Percentiles rank a stretch among this genome's conserved stretches.
Conservation (phyloP, 2,797 vertebrate genomes). For the Pseudopleuronectes americanus region DNA sequence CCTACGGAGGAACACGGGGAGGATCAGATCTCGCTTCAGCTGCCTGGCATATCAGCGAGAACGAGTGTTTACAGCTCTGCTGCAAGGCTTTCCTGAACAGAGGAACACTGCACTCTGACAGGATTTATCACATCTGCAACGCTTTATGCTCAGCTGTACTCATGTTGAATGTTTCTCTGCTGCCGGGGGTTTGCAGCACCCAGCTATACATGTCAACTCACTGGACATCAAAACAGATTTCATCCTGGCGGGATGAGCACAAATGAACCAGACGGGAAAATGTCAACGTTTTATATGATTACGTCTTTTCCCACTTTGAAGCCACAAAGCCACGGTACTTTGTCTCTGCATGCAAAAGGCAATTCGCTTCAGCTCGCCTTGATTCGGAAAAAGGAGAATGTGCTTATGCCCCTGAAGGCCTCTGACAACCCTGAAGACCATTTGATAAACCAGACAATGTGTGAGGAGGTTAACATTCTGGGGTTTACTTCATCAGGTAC, state of each 20-base stretch:
- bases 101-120: slow-evolving; percentile 49
- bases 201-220: slow-evolving; percentile 34
- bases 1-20: slow-evolving; percentile 52
- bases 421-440: slow-evolving; percentile 52
- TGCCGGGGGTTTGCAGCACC: slow-evolving; percentile 26
- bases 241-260: background rate
- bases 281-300: slow-evolving; percentile 28
- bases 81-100: slow-evolving; percentile 56
- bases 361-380: slow-evolving; percentile 40
- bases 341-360: slow-evolving; percentile 22
- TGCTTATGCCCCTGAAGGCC: slow-evolving; percentile 42
- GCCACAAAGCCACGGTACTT: slow-evolving; percentile 18
- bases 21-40: slow-evolving; percentile 64
- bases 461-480: slow-evolving; percentile 44
- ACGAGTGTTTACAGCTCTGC: slow-evolving; percentile 64
- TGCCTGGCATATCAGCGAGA: slow-evolving; percentile 27
- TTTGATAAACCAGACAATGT: slow-evolving; percentile 54
- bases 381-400: slow-evolving; percentile 16
- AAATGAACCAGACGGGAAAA: background rate
- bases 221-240: slow-evolving; percentile 38
- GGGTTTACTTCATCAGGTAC: slow-evolving; percentile 39
- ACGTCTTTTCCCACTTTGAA: slow-evolving; percentile 40
- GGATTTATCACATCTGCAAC: slow-evolving; percentile 46
- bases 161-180: slow-evolving; percentile 42
- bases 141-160: slow-evolving; percentile 33